Percentiles rank a stretch among this genome's conserved stretches.
Conservation (phyloP, 2,797 vertebrate genomes). For the Garrulus glandarius region DNA sequence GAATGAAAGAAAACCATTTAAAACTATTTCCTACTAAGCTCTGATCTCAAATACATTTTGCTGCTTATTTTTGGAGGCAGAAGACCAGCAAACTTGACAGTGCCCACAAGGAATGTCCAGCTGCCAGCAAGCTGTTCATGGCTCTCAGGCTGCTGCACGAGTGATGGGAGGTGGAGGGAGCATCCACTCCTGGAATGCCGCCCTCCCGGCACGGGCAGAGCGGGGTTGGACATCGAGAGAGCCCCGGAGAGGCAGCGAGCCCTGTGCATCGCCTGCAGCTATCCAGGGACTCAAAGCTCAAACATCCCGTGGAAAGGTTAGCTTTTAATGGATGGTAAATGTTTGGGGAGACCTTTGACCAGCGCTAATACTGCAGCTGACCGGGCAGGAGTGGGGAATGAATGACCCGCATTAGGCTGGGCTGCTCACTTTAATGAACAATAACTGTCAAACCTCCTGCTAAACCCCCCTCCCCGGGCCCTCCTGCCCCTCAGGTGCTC, state of each 20-base stretch:
- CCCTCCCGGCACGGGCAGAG: neutral
- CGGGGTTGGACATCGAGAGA: neutral
- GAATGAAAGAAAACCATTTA: neutral
- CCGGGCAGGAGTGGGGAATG: neutral
- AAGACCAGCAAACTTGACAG: conserved; percentile 58
- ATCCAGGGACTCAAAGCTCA: conserved; percentile 9
- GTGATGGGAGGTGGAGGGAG: neutral
- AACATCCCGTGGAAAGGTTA: conserved; percentile 36
- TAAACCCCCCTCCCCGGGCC: neutral
- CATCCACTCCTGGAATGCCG: conserved; percentile 19
- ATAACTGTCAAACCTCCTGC: neutral
- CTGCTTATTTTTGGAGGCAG: conserved; percentile 6
- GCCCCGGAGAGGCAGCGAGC: neutral
- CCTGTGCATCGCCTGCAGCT: conserved; percentile 7
- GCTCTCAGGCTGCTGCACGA: neutral
- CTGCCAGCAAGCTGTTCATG: neutral
- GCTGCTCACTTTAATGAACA: conserved; percentile 26
- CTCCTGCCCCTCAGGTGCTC: neutral
- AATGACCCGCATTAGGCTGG: conserved; percentile 7
- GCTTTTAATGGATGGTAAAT: conserved; percentile 65
- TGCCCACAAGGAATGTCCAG: conserved; percentile 55
- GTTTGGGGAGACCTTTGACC: conserved; percentile 67
- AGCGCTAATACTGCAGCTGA: conserved; percentile 48
- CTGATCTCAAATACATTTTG: neutral
- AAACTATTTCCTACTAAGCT: neutral